phyloP scores from a whole-genome alignment of 1,140 invertebrate species.

The Periplaneta americana region DNA sequence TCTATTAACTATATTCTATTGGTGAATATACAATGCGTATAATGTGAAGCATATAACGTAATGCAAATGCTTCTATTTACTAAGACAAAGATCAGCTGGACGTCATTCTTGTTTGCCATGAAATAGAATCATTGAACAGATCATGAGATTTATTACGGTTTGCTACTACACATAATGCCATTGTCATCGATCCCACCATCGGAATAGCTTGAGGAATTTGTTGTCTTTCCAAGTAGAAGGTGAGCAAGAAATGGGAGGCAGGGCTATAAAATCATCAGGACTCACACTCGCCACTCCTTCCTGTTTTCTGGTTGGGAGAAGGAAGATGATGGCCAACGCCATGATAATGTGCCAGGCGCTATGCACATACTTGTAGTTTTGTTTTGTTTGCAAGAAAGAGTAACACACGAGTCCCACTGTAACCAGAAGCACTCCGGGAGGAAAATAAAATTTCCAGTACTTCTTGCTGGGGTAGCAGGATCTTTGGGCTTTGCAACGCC shows the following conservation, averaged over 20 bases:
- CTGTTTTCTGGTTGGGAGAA: conserved; percentile 51
- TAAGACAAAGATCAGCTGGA: too few relatives aligned
- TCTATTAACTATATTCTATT: too few relatives aligned
- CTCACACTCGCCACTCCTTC: not conserved
- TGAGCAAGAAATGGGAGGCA: not conserved
- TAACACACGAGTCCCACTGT: conserved; percentile 71
- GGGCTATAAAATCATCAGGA: not conserved
- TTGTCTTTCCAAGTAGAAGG: not conserved
- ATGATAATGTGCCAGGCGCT: conserved; percentile 86
- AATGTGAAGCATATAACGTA: too few relatives aligned
- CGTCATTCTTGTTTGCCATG: too few relatives aligned
- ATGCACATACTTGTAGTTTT: conserved; percentile 80
- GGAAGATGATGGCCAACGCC: conserved; percentile 71
- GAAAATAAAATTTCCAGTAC: conserved; percentile 56
- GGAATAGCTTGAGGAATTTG: not conserved
- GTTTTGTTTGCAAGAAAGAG: conserved; percentile 76
- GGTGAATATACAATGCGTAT: too few relatives aligned
- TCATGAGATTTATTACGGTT: not conserved
- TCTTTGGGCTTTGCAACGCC: conserved; percentile 46
- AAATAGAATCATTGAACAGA: not conserved
- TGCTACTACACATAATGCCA: not conserved
- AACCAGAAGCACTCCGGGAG: conserved; percentile 67
- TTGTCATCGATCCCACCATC: not conserved
- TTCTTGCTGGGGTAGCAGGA: conserved; percentile 40
- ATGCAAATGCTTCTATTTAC: too few relatives aligned